phyloP scores from a whole-genome alignment of 2,113 vertebrate species.

The Jaculus jaculus region DNA sequence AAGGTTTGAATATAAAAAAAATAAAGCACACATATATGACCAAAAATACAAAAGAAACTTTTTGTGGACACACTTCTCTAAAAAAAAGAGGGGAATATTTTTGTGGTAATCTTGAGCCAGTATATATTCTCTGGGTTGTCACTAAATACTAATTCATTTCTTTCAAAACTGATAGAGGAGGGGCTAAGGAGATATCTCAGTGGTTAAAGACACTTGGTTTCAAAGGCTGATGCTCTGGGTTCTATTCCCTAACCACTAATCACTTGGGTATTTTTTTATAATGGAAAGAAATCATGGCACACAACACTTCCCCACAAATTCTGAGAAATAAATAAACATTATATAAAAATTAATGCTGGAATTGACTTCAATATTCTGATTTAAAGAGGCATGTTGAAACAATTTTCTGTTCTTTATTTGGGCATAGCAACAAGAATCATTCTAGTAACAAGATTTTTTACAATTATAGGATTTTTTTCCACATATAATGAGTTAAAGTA shows the following conservation, averaged over 20 bases:
- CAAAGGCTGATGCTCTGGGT: no score
- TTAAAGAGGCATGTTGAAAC: neutral
- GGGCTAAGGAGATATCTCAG: no score
- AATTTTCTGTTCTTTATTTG: slow-evolving; percentile 17
- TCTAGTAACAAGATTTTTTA: neutral
- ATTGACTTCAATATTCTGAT: neutral
- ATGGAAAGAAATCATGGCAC: no score
- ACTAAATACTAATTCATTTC: neutral
- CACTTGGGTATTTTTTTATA: no score
- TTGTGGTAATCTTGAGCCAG: neutral
- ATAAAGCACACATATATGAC: neutral
- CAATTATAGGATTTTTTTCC: neutral
- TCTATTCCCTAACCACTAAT: no score
- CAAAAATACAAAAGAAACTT: neutral
- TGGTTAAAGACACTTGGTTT: no score
- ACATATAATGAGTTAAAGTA: neutral
- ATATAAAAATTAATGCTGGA: neutral
- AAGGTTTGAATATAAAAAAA: no score
- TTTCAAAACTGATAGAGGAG: no score
- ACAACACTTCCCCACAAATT: no score
- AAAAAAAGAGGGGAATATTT: neutral
- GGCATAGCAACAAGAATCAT: neutral
- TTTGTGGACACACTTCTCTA: neutral
- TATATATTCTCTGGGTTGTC: neutral
- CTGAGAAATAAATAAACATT: neutral